These are phyloP conservation scores for Ypsolopha scabrella DNA, from an alignment of 2,888 invertebrate species.

Conservation along the genomic window DNA sequence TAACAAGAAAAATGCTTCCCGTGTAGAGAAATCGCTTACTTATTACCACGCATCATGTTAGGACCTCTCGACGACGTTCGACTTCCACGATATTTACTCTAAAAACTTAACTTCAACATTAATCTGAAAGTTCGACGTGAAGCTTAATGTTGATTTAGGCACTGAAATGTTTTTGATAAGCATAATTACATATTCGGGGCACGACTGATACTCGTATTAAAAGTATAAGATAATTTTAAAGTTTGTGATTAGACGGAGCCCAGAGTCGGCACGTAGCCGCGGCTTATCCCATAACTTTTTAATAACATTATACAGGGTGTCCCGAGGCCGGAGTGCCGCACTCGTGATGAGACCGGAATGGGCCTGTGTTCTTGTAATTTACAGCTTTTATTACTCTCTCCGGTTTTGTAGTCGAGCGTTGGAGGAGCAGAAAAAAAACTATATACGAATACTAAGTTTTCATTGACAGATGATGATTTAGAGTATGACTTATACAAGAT, in stretches of 20 bases:
- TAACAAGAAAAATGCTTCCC: too few relatives aligned
- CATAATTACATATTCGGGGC: slow-evolving; percentile 17
- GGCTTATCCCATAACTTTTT: slow-evolving; percentile 65
- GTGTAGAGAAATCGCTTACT: too few relatives aligned
- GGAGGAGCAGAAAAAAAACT: neutral
- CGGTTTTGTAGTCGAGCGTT: neutral
- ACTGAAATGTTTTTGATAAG: slow-evolving; percentile 1
- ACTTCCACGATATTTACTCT: too few relatives aligned
- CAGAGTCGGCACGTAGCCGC: slow-evolving; percentile 36
- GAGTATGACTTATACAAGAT: too few relatives aligned
- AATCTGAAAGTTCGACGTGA: slow-evolving; percentile 2
- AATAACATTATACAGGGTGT: slow-evolving; percentile 57
- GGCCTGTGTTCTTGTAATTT: slow-evolving; percentile 8
- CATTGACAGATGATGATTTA: too few relatives aligned
- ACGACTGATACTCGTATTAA: slow-evolving; percentile 17
- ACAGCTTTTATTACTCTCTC: slow-evolving; percentile 12
- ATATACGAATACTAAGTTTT: neutral
- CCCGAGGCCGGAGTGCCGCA: slow-evolving; percentile 42
- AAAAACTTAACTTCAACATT: neutral
- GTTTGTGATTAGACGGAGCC: slow-evolving; percentile 49
- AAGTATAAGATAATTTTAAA: slow-evolving; percentile 54
- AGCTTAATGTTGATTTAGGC: neutral
- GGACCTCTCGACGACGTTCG: too few relatives aligned
- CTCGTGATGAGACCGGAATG: slow-evolving; percentile 52
- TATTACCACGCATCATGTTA: too few relatives aligned